These are phyloP conservation scores for Microchirus variegatus DNA, from an alignment of 2,797 vertebrate genomes.

Conservation along the genomic window DNA sequence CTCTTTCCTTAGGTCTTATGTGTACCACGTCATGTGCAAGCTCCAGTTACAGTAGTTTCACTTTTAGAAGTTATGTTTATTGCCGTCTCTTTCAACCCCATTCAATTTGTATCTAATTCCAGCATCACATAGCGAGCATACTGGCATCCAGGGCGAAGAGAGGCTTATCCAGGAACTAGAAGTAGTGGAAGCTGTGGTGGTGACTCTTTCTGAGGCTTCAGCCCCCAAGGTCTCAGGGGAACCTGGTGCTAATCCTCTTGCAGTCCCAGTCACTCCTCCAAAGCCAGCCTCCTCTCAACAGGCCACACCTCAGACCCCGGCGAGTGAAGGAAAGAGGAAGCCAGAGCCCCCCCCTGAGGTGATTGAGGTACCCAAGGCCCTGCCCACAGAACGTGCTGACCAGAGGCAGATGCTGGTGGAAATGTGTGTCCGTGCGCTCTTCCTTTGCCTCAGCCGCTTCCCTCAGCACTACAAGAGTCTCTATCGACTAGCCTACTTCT, in stretches of 20 bases:
- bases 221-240: slow-evolving; percentile 55
- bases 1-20: not conserved
- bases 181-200: slow-evolving; percentile 72
- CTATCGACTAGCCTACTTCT: slow-evolving; percentile 94
- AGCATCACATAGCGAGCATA: slow-evolving; percentile 64
- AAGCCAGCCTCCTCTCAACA: slow-evolving; percentile 51
- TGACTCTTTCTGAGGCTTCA: slow-evolving; percentile 63
- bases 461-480: slow-evolving; percentile 99
- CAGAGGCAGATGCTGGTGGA: slow-evolving; percentile 91
- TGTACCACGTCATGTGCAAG: not conserved
- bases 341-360: slow-evolving; percentile 79
- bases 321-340: slow-evolving; percentile 82
- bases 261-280: slow-evolving; percentile 62
- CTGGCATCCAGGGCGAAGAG: slow-evolving; percentile 65
- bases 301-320: slow-evolving; percentile 36
- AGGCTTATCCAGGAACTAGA: slow-evolving; percentile 76
- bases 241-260: slow-evolving; percentile 45
- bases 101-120: slow-evolving; percentile 7
- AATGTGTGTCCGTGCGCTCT: slow-evolving; percentile 89
- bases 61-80: not conserved
- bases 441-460: slow-evolving; percentile 93
- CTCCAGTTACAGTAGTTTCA: not conserved
- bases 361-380: slow-evolving; percentile 84
- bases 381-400: slow-evolving; percentile 84
- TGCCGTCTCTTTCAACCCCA: not conserved